Conservation (phyloP, 2,113 vertebrate species). For the Sinocyclocheilus anophthalmus region DNA sequence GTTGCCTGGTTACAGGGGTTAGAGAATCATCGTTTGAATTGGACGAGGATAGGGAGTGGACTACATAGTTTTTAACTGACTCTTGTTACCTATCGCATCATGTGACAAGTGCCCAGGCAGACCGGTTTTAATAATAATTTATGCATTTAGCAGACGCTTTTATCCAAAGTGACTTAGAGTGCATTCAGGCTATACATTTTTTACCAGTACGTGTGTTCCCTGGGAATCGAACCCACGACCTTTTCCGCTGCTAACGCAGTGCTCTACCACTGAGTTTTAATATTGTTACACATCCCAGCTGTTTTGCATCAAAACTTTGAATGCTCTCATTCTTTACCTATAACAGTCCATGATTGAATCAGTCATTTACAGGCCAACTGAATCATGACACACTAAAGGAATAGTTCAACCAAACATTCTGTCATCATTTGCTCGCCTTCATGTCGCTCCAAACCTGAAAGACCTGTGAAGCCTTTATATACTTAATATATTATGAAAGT, state of each 20-base stretch:
- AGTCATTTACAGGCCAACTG: background rate
- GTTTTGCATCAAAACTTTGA: too few relatives aligned
- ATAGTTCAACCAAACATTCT: background rate
- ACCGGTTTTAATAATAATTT: conserved; percentile 28
- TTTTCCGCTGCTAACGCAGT: too few relatives aligned
- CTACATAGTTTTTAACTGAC: background rate
- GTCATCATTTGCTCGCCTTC: background rate
- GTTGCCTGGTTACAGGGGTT: conserved; percentile 48
- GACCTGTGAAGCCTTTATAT: background rate
- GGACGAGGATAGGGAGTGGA: background rate
- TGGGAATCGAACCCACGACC: too few relatives aligned
- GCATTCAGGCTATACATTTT: too few relatives aligned
- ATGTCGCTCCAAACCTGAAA: background rate
- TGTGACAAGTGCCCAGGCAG: conserved; percentile 5
- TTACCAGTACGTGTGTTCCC: too few relatives aligned
- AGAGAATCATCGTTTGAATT: conserved; percentile 29
- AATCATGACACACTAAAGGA: background rate
- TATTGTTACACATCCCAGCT: too few relatives aligned
- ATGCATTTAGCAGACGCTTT: too few relatives aligned
- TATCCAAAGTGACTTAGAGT: too few relatives aligned
- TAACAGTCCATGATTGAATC: background rate
- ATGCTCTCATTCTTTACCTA: too few relatives aligned
- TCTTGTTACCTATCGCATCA: conserved; percentile 26
- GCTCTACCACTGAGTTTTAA: too few relatives aligned
- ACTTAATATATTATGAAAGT: too few relatives aligned